Evolutionary conservation across 1,140 invertebrate genomes (phyloP), one percentile per base, ranked within the genome.

Genomic region (Drusus annulatus): DNA sequence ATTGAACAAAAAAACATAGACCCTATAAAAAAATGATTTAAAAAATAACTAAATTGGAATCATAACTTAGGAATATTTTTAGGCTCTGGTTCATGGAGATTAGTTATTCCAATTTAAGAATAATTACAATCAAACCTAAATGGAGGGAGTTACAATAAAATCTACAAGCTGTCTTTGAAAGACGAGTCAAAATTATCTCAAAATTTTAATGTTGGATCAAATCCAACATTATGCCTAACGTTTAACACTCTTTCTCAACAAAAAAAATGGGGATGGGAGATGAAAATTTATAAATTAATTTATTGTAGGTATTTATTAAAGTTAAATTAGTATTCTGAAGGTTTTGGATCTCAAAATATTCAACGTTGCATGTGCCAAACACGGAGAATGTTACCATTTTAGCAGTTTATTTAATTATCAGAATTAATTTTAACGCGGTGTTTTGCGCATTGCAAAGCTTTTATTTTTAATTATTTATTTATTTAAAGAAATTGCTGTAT

Each of bases 281-380:
- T 65, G 36, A 45, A 45, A 31, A 31, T 65, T 65, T 65, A 65
- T 65, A 65, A 25, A 65, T 8, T 45, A 28, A 65, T 65, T 65
- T 28, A 65, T 25, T 25, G 6, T 65, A 65, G 62, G 28, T 21
- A n/a, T 65, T 25, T 21, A 65, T 28, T 65, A 65, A 65, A 3
- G 21, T 65, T 45, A 45, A 65, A 65, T 65, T 28, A 13, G 15
- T 65, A 65, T 65, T 19, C 23, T 60, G 25, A 54, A 25, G 45
- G 68, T 71, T 71, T 71, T 71, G 68, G 68, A 71, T 71, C 68
- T 71, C 68, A 23, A 65, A 31, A 13, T 71, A 71, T 71, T 71
- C 25, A 71, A 71, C 51, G 21, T 71, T 71, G 17, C 17, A 71
- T 71, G 68, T 71, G 68, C 68, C 68, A 71, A 71, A 71, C 68